Evolutionary conservation across 2,113 vertebrate genomes (phyloP).

Genomic region (Rhinopomastus cyanomelas): DNA sequence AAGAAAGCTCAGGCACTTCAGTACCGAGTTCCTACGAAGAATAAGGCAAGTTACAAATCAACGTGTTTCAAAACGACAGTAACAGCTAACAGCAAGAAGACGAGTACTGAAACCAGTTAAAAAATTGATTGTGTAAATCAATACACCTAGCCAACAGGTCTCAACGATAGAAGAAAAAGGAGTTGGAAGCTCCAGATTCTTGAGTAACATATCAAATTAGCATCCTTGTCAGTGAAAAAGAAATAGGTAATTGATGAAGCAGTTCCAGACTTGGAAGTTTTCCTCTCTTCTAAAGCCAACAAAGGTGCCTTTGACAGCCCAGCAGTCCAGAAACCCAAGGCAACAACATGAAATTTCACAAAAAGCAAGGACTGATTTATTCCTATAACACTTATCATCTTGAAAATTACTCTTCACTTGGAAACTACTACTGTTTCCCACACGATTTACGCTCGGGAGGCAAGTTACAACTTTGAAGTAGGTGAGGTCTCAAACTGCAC

Average conservation of each 20-base stretch:
- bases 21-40: neutral
- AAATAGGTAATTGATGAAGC: slow-evolving; percentile 51
- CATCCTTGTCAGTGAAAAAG: slow-evolving; percentile 3
- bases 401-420: neutral
- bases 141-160: neutral
- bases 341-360: neutral
- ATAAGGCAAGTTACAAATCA: neutral
- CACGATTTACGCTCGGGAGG: neutral
- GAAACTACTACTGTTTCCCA: neutral
- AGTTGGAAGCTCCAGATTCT: slow-evolving; percentile 7
- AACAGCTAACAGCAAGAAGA: neutral
- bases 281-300: slow-evolving; percentile 37
- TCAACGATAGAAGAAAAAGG: neutral
- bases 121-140: slow-evolving; percentile 6
- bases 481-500: neutral
- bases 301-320: slow-evolving; percentile 37
- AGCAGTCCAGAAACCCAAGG: neutral
- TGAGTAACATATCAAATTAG: slow-evolving; percentile 24
- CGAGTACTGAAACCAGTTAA: neutral
- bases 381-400: neutral
- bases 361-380: neutral
- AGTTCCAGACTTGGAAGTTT: slow-evolving; percentile 9
- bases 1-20: neutral
- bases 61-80: neutral
- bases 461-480: neutral